Evolutionary conservation across 2,113 vertebrate genomes (phyloP), one percentile per base, ranked within the genome.

Genomic region (Mormoops blainvillei): DNA sequence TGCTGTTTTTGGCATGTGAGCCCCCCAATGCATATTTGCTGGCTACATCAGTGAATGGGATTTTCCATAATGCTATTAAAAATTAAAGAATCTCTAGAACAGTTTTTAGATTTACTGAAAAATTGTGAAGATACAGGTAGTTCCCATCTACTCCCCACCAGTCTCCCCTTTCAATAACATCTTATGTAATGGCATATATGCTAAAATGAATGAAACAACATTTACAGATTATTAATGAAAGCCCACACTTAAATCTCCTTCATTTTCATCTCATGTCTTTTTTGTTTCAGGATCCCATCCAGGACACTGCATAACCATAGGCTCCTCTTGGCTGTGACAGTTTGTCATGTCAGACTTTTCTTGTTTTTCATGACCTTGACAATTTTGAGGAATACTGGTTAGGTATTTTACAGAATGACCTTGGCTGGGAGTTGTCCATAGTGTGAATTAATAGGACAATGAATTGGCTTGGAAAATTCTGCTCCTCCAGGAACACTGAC

Each of bases 391-490:
- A 12, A 1, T 74, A 68, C 31, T 88, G 20, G 61, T n/a, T 22
- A 77, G 43, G 36, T 18, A 43, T 88, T 91, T 63, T 54, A 45
- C 22, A 43, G 45, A 76, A 56, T 31, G 7, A 19, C 24, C 28
- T 70, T 50, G 20, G 24, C 0, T 43, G 50, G 73, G 41, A 73
- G 24, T 56, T 81, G 58, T 28, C 67, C 38, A 43, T 4, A 38
- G 38, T 38, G 22, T 9, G 71, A 54, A 86, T 91, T 67, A 41
- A 77, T 3, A 86, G 89, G 82, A 93, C 38, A 67, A 4, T 33
- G 52, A 65, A 54, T 77, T 81, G 88, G 71, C 45, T 85, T 71
- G 76, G 68, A 80, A 95, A 96, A 88, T 80, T 65, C 48, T 76
- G 22, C 45, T 81, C 56, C 38, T 36, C 84, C 33, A 80, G 54